Base-by-base conservation (phyloP, 2,888 invertebrate species). In the Tribolium freemani region DNA sequence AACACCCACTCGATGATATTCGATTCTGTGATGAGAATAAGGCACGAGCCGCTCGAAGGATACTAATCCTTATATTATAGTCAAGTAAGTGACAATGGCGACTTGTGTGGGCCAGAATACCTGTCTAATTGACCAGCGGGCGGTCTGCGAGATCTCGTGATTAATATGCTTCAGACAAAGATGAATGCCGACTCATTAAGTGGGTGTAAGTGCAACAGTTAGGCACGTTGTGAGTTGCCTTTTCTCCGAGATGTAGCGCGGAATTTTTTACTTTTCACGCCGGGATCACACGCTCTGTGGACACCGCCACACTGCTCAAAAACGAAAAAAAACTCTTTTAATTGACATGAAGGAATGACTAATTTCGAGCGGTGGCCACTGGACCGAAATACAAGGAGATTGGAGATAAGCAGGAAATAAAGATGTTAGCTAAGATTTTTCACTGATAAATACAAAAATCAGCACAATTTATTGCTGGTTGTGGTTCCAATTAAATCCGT, bases 41-140 rank as follows among this genome's bases (percentile, higher is more conserved):
- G 69, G 71, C 71, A 71, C 71, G 71, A 71, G 71, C 67, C 67
- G 51, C 44, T 54, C 53, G 38, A 10, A 53, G 54, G 68, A 68
- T 68, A 68, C 56, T 69, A 69, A 72, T 72, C 69, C 69, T 72
- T 64, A 61, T 64, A 72, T 69, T 69, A 69, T 21, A 58, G 66
- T 45, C 57, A 46, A 51, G 54, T 66, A 81, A 79, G 82, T 81
- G 82, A 83, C 80, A 83, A 82, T 79, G 75, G 77, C 84, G 80
- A 81, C 84, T 82, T 85, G 84, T 85, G 85, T 84, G 85, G 82
- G 83, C 77, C 78, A 78, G 80, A 82, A 84, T 84, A 82, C 82
- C 84, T 83, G 82, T 81, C 83, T 84, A 83, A 83, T 84, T 83
- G 83, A 80, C 77, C 83, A 79, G 80, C 82, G 74, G 83, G 83